Evolutionary conservation across 2,888 invertebrate species (phyloP).

Genomic region (Ophion costatus): DNA sequence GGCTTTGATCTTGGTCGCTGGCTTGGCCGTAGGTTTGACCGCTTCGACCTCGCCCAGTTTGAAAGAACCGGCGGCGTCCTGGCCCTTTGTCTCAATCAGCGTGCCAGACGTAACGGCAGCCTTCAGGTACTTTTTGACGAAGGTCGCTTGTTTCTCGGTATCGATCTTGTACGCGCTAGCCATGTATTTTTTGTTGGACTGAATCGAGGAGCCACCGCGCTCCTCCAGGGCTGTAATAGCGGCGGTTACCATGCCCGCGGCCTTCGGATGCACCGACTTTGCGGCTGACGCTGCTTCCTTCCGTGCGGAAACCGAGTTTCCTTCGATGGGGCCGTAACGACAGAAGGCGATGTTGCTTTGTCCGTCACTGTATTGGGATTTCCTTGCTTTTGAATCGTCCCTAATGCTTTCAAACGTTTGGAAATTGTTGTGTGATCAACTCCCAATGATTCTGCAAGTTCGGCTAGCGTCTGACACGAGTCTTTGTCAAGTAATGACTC

Average conservation of each 20-base stretch:
- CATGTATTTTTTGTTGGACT: slow-evolving; percentile 88
- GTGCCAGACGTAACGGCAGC: slow-evolving; percentile 84
- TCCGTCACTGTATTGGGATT: background rate
- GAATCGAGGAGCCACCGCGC: slow-evolving; percentile 86
- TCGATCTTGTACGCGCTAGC: slow-evolving; percentile 86
- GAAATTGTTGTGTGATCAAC: too few relatives aligned
- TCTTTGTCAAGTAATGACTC: too few relatives aligned
- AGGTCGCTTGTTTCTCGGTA: slow-evolving; percentile 85
- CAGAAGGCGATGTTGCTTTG: too few relatives aligned
- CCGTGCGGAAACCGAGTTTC: too few relatives aligned
- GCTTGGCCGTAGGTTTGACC: slow-evolving; percentile 71
- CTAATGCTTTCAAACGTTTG: too few relatives aligned
- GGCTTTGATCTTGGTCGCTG: slow-evolving; percentile 19
- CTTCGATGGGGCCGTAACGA: too few relatives aligned
- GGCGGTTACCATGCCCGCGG: slow-evolving; percentile 83
- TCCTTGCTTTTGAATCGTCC: too few relatives aligned
- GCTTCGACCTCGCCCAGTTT: slow-evolving; percentile 77
- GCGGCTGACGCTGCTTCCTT: too few relatives aligned
- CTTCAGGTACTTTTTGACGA: slow-evolving; percentile 87
- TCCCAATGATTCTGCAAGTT: too few relatives aligned
- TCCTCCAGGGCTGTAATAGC: slow-evolving; percentile 85
- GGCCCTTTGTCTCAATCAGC: slow-evolving; percentile 85
- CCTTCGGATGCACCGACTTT: too few relatives aligned
- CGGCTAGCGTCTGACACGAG: too few relatives aligned
- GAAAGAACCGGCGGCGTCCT: slow-evolving; percentile 85